Base-by-base conservation (phyloP, 1,140 invertebrate species). In the Polypedilum pembai region DNA sequence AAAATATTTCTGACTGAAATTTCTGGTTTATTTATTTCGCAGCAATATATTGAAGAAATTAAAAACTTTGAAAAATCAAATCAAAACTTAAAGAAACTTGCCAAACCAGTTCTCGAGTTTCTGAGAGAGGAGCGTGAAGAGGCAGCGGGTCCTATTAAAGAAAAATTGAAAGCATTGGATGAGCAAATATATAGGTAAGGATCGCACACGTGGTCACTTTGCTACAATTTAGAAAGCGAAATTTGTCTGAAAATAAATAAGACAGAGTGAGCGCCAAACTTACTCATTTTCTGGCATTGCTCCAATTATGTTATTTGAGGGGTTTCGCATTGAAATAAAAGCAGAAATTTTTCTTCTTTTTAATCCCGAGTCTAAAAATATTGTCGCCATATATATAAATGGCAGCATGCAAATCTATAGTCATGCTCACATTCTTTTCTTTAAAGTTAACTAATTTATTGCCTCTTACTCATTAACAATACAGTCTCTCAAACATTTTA, bases 31-130 rank as follows among this genome's bases (percentile, higher is more conserved):
- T 8, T 5, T 74, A 8, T 69, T 74, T 18, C 41, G 20, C 21
- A 74, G 41, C 45, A 56, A 74, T 74, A 74, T 18, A 73, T 73
- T 41, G 65, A 69, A n/a, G 65, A 69, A 18, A 69, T 20, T 20
- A 69, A 69, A 21, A 69, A 10, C 18, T 8, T 69, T 20, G 65
- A 69, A 18, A 69, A 69, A 18, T 18, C 8, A n/a, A 69, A 69
- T 10, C 65, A 69, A 21, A 69, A 69, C 20, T 21, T 69, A 21
- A 69, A 69, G 65, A 69, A 69, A 18, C 65, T 69, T 20, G 17
- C 65, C 2, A 69, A 69, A 69, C 65, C 65, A 69, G 65, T 69
- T 69, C 65, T 69, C 18, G 65, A 69, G 18, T 69, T 69, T 69
- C 18, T 69, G 17, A 69, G 18, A 21, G 65, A 69, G 20, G 65